These are phyloP conservation scores for Hemicrepidius hirtus DNA, from an alignment of 2,888 invertebrate genomes.

Conservation along the genomic window DNA sequence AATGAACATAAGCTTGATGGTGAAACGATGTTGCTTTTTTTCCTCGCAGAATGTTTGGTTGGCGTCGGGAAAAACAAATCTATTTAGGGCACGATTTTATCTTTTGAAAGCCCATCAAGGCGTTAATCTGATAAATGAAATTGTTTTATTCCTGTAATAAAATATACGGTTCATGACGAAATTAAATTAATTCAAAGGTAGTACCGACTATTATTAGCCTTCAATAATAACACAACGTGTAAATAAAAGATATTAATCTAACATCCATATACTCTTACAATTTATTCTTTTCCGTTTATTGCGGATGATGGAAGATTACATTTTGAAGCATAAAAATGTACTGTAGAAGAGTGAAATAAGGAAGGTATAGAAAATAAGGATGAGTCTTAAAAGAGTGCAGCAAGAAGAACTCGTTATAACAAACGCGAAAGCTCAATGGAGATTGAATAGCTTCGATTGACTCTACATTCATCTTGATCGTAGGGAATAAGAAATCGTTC, in stretches of 20 bases:
- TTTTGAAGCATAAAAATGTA: no score
- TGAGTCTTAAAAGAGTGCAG: conserved; percentile 30
- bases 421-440: conserved; percentile 48
- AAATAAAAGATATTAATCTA: no score
- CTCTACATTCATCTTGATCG: conserved; percentile 49
- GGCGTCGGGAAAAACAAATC: conserved; percentile 28
- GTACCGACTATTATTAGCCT: no score
- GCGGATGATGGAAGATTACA: no score
- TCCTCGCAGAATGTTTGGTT: conserved; percentile 39
- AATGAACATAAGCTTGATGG: conserved; percentile 65
- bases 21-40: conserved; percentile 58
- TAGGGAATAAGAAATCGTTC: conserved; percentile 47
- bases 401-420: conserved; percentile 46
- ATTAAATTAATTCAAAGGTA: no score
- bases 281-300: no score
- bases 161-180: no score
- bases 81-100: conserved; percentile 26
- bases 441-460: conserved; percentile 51
- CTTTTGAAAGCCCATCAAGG: not conserved
- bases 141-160: not conserved
- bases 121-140: not conserved
- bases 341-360: not conserved
- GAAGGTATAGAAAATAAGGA: conserved; percentile 24
- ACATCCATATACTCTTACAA: no score
- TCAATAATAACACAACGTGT: no score